Evolutionary conservation across 2,113 vertebrate genomes (phyloP).

Genomic region (Otis tarda): DNA sequence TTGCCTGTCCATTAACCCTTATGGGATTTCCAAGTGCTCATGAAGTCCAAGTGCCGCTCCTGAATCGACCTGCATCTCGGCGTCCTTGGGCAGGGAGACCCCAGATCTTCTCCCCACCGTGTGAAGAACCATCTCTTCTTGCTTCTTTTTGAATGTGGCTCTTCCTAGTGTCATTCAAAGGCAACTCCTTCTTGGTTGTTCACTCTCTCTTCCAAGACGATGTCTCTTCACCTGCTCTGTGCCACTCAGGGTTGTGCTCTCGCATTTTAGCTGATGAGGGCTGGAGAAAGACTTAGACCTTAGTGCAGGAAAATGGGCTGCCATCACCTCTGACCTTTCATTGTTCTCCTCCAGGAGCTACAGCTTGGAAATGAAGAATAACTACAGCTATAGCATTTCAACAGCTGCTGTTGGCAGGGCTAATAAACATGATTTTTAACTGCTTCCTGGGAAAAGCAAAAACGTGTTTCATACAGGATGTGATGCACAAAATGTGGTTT

Average conservation of each 20-base stretch:
- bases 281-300: background rate
- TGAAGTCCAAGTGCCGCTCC: background rate
- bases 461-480: background rate
- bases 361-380: slow-evolving; percentile 21
- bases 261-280: background rate
- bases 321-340: background rate
- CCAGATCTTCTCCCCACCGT: fast-evolving
- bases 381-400: background rate
- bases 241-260: background rate
- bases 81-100: background rate
- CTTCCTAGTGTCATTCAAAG: background rate
- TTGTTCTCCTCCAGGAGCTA: background rate
- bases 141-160: background rate
- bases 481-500: background rate
- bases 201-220: too few relatives aligned
- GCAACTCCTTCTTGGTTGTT: background rate
- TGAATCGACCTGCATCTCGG: background rate
- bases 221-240: background rate
- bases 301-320: slow-evolving; percentile 3
- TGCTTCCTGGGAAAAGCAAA: slow-evolving; percentile 44
- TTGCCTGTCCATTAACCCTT: background rate
- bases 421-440: slow-evolving; percentile 35
- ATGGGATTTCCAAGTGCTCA: background rate
- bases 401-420: slow-evolving; percentile 10
- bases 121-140: background rate